Conservation (phyloP, 2,888 invertebrate species). For the Himalopsyche kuldschensis region DNA sequence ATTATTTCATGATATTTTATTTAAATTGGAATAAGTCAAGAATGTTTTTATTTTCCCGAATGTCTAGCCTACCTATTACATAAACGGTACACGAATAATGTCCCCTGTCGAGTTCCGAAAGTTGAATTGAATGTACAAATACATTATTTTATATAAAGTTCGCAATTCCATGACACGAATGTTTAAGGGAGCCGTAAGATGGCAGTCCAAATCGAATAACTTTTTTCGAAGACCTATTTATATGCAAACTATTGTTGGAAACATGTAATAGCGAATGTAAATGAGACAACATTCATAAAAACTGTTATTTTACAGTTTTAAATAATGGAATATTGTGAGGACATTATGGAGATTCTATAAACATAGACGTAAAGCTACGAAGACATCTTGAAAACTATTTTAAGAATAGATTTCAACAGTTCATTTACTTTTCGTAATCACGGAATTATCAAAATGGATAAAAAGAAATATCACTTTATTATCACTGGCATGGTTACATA, state of each 20-base stretch:
- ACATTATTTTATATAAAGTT: background rate
- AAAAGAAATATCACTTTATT: no score
- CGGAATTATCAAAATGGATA: no score
- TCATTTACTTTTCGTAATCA: no score
- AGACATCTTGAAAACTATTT: no score
- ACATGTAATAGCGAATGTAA: background rate
- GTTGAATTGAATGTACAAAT: background rate
- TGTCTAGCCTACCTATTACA: no score
- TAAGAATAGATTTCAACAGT: no score
- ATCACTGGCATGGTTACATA: no score
- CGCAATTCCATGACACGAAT: background rate
- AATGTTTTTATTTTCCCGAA: no score
- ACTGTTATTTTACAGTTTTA: background rate
- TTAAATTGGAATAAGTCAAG: no score
- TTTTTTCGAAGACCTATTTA: background rate
- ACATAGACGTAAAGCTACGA: background rate
- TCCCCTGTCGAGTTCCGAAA: background rate
- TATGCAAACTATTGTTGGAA: slow-evolving; percentile 1
- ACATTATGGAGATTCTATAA: background rate
- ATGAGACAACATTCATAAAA: background rate
- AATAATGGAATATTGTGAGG: background rate
- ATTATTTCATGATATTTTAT: no score
- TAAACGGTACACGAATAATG: background rate
- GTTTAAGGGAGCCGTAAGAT: background rate
- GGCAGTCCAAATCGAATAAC: slow-evolving; percentile 4